Evolutionary conservation across 2,113 vertebrate species (phyloP), one percentile per base, ranked within the genome.

Genomic region (Galemys pyrenaicus): DNA sequence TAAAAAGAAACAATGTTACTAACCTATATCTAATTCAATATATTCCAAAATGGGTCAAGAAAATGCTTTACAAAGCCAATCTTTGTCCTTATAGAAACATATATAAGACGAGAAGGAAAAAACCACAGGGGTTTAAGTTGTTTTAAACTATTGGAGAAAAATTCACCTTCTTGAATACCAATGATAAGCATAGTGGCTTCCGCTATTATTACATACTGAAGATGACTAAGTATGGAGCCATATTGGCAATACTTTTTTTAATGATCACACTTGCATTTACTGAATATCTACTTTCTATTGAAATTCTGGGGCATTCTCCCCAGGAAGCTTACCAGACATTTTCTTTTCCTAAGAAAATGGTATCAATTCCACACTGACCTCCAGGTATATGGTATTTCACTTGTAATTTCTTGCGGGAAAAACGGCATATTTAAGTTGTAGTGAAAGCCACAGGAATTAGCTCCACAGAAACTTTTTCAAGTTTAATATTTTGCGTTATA

Each of bases 131-230:
- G 10, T 77, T 74, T 88, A 88, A 67, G 56, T 35, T 83, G 70
- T 77, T 83, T 89, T 94, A 6, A 93, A 89, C 58, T 41, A 82
- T 77, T 70, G 84, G 82, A 84, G 70, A 26, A 84, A 86, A 86
- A 91, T 28, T 37, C 10, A 74, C 65, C 74, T 51, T 86, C 67
- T 65, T 86, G 74, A 86, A 74, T 67, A 74, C 5, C 81, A 91
- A 67, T 46, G 39, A 74, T 58, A 80, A 5, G 28, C 56, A 51
- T 16, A 91, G 56, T 90, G n/a, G 32, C 10, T 22, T 58, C 37
- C 79, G 73, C 41, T 79, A 79, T 41, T n/a, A 54, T 85, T 90
- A 91, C 54, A 32, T 83, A 77, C 39, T 30, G 77, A 16, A 62
- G 24, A 62, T 89, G 62, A 94, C 37, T 65, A 74, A 86, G 24